Conservation (phyloP, 2,888 invertebrate genomes). For the Lordiphosa fenestrarum region DNA sequence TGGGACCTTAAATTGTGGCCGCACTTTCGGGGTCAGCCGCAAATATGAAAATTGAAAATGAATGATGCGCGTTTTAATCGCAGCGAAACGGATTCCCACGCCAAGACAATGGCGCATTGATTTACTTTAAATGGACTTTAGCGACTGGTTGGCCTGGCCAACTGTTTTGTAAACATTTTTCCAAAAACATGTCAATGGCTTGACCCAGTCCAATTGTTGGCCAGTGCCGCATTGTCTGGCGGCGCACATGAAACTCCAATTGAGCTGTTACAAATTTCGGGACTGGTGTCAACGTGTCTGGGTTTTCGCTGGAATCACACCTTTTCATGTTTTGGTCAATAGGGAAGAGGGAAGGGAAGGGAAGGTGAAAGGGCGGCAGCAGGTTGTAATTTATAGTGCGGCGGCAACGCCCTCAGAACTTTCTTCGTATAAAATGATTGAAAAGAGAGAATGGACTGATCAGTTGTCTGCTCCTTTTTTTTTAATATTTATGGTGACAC, state of each 20-base stretch:
- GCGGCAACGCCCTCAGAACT: constrained; percentile 40
- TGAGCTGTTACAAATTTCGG: constrained; percentile 66
- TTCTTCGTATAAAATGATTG: background rate
- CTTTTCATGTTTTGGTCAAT: constrained; percentile 37
- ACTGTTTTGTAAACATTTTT: constrained; percentile 76
- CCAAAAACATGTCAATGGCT: constrained; percentile 64
- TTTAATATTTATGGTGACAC: no score
- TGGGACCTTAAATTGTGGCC: constrained; percentile 54
- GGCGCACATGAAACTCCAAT: constrained; percentile 37
- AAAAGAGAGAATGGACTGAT: background rate
- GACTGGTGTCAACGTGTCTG: constrained; percentile 34
- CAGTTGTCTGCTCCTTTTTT: no score
- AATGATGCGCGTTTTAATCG: constrained; percentile 16
- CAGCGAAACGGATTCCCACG: constrained; percentile 49
- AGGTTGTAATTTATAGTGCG: constrained; percentile 24
- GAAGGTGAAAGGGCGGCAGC: background rate
- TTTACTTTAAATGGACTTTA: constrained; percentile 59
- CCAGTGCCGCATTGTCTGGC: constrained; percentile 50
- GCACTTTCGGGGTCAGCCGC: constrained; percentile 56
- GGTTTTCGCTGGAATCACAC: constrained; percentile 70
- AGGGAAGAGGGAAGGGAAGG: constrained; percentile 1
- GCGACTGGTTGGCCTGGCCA: constrained; percentile 52
- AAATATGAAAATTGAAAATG: constrained; percentile 42
- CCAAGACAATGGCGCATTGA: constrained; percentile 39
- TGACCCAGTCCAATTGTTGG: constrained; percentile 42